Percentiles rank a stretch among this genome's conserved stretches.
phyloP scores from a whole-genome alignment of 2,797 vertebrate species.

The Sebastolobus alascanus region DNA sequence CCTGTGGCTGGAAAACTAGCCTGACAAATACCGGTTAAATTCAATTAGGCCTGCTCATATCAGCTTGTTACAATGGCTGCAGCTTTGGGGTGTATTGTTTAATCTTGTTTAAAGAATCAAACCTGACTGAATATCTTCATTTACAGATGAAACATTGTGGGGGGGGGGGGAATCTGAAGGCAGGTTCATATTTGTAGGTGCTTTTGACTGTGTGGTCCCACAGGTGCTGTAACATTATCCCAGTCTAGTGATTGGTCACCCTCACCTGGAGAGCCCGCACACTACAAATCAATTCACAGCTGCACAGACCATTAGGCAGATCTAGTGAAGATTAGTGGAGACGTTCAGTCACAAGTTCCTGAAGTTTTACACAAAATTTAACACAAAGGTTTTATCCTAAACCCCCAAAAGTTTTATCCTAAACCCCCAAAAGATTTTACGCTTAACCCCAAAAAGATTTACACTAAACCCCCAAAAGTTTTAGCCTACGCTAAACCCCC shows the following conservation, averaged over 20 bases:
- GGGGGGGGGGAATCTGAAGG: background rate
- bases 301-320: conserved; percentile 56
- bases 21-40: conserved; percentile 28
- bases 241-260: conserved; percentile 19
- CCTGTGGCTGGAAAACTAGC: conserved; percentile 24
- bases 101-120: conserved; percentile 6
- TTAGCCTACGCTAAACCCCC: background rate
- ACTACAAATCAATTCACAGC: conserved; percentile 61
- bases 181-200: background rate
- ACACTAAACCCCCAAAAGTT: background rate
- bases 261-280: conserved; percentile 56
- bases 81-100: conserved; percentile 11
- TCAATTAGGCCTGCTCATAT: conserved; percentile 33
- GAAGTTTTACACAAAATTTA: background rate
- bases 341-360: background rate
- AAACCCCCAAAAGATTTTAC: background rate
- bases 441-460: background rate
- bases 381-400: background rate
- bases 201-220: conserved; percentile 45
- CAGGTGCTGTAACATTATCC: conserved; percentile 56
- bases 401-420: background rate
- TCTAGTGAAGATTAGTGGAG: conserved; percentile 6
- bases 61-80: conserved; percentile 2
- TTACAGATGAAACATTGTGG: background rate
- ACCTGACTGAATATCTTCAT: conserved; percentile 3